Evolutionary conservation across 1,140 invertebrate genomes (phyloP).

Genomic region (Pseudomyrmex cubaensis): DNA sequence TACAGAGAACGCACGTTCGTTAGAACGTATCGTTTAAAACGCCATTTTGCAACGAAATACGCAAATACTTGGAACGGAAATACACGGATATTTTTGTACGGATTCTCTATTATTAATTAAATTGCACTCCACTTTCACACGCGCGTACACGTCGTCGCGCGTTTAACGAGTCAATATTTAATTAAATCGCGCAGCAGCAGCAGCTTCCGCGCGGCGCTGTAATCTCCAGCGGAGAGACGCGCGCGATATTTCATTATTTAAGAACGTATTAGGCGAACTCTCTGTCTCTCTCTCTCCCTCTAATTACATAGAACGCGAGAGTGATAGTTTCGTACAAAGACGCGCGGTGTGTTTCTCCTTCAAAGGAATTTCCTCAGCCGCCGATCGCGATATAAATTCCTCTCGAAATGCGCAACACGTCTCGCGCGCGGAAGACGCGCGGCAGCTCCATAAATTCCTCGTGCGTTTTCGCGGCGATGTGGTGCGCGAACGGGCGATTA

Average conservation of each 20-base stretch:
- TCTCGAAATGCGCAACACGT: neutral
- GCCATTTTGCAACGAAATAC: conserved; percentile 9
- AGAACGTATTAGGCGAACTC: neutral
- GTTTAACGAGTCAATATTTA: conserved; percentile 19
- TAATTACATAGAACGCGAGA: too few species aligned
- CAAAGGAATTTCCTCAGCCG: neutral
- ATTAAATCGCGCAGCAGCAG: neutral
- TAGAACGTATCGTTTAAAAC: too few species aligned
- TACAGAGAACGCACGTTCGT: neutral
- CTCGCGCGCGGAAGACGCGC: neutral
- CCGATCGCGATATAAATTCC: conserved; percentile 41
- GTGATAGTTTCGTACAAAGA: too few species aligned
- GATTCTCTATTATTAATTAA: conserved; percentile 40
- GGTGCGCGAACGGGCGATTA: conserved; percentile 50
- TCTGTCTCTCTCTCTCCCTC: too few species aligned
- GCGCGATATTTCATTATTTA: conserved; percentile 19
- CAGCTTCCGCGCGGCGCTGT: neutral
- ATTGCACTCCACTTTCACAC: conserved; percentile 16
- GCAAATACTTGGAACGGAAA: neutral
- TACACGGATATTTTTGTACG: conserved; percentile 4
- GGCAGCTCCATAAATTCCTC: conserved; percentile 57
- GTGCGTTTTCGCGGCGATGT: conserved; percentile 4
- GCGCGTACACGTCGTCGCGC: neutral
- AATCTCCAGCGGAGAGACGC: neutral
- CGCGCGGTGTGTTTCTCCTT: neutral